Evolutionary conservation across 2,888 invertebrate genomes (phyloP), one percentile per base, ranked within the genome.

Genomic region (Prosapia bicincta): DNA sequence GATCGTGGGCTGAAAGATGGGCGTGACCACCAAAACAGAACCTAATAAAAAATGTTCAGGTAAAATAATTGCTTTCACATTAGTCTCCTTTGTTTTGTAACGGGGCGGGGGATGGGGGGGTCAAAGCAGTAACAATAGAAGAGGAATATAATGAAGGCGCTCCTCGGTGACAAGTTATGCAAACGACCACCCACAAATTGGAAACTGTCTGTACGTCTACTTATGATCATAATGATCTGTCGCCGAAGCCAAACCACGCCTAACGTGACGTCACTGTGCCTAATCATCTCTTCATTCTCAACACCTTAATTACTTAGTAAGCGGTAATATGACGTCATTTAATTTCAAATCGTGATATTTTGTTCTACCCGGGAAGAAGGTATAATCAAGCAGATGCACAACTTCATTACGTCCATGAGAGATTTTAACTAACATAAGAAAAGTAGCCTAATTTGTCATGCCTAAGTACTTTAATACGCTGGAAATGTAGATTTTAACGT

Each of bases 31-130:
- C 54, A 20, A 54, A 54, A 54, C 54, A 54, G 54, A 54, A 54
- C 54, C 54, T 54, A 54, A 54, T 54, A 54, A 54, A 54, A 54
- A 54, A 54, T 54, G 54, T 54, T 54, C 54, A 54, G 20, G 54
- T 54, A 54, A 54, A 54, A 54, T 54, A 54, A 54, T 54, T 54
- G 54, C 54, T 54, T 54, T 54, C 54, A 54, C 54, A 54, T 54
- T 54, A 54, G 54, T 54, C 54, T 54, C 54, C 54, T 54, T 54
- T 54, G 54, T 54, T 54, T 54, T 54, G 54, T 54, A 54, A 54
- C 54, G 20, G 54, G 54, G 54, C 54, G 54, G 54, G 20, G 54
- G 54, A 20, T 54, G 54, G 54, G 20, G 54, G 54, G 54, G 54
- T 54, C 54, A 54, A 54, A 9, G n/a, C 54, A 54, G 54, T 54